Percentiles rank a stretch among this genome's conserved stretches.
Evolutionary conservation across 2,113 vertebrate genomes (phyloP).

Genomic region (Platichthys stellatus): DNA sequence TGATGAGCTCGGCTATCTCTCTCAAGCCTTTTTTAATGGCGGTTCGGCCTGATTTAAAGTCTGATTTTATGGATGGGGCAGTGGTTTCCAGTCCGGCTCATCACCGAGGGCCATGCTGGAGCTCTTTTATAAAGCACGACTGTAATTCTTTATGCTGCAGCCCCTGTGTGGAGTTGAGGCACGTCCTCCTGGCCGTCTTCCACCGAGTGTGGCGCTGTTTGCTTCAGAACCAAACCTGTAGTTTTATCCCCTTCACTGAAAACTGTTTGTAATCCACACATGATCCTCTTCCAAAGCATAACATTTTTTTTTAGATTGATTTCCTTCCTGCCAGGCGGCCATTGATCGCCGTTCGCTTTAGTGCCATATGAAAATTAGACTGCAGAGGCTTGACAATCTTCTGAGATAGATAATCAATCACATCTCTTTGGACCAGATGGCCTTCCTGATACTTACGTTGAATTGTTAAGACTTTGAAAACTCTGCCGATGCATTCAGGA

Average conservation of each 20-base stretch:
- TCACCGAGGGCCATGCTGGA: conserved; percentile 41
- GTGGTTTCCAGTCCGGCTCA: conserved; percentile 51
- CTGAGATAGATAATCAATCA: conserved; percentile 21
- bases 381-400: conserved; percentile 22
- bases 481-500: not conserved
- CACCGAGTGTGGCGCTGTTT: conserved; percentile 8
- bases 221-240: conserved; percentile 21
- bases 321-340: conserved; percentile 7
- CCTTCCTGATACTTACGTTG: not conserved
- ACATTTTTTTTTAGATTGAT: conserved; percentile 21
- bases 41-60: conserved; percentile 71
- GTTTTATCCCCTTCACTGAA: not conserved
- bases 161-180: conserved; percentile 17
- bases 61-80: conserved; percentile 66
- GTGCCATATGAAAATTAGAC: conserved; percentile 31
- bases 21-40: conserved; percentile 64
- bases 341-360: conserved; percentile 34
- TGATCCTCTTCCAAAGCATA: conserved; percentile 11
- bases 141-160: conserved; percentile 27
- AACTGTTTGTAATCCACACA: not conserved
- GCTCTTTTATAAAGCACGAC: conserved; percentile 34
- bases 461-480: conserved; percentile 6
- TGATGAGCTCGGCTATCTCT: conserved; percentile 73
- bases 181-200: not conserved
- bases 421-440: not conserved